Evolutionary conservation across 2,113 vertebrate species (phyloP).

Genomic region (Brachypodius melanocephalos): DNA sequence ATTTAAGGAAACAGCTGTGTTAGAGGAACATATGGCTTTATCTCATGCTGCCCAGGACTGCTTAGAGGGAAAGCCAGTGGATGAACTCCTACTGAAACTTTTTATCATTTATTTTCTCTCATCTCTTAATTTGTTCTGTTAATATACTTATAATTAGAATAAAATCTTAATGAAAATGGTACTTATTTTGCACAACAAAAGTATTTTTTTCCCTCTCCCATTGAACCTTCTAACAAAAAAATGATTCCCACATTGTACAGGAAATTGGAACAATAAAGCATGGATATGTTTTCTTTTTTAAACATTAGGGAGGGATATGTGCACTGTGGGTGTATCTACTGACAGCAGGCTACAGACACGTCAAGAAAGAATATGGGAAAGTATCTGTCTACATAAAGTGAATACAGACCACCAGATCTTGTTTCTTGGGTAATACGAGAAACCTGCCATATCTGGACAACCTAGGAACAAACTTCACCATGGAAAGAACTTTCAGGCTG

Average conservation of each 20-base stretch:
- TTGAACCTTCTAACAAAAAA: not conserved
- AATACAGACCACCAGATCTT: not conserved
- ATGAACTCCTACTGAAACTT: not conserved
- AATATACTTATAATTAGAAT: not conserved
- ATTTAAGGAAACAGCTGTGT: not conserved
- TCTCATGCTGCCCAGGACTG: not conserved
- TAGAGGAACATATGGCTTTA: not conserved
- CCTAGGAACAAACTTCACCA: not conserved
- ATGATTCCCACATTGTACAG: not conserved
- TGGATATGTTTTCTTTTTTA: not conserved
- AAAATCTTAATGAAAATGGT: not conserved
- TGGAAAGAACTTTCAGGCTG: not conserved
- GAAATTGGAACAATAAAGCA: not conserved
- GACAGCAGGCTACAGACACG: not conserved
- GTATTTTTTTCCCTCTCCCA: not conserved
- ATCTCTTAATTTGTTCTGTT: not conserved
- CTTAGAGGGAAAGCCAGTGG: not conserved
- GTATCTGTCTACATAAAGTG: not conserved
- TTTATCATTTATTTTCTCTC: not conserved
- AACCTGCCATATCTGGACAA: not conserved
- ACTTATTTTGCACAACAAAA: not conserved
- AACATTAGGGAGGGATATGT: not conserved
- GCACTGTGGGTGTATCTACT: not conserved
- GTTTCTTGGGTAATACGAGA: not conserved
- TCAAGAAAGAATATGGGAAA: not conserved